Base-by-base conservation (phyloP, 2,113 vertebrate genomes). In the Brachirus orientalis region DNA sequence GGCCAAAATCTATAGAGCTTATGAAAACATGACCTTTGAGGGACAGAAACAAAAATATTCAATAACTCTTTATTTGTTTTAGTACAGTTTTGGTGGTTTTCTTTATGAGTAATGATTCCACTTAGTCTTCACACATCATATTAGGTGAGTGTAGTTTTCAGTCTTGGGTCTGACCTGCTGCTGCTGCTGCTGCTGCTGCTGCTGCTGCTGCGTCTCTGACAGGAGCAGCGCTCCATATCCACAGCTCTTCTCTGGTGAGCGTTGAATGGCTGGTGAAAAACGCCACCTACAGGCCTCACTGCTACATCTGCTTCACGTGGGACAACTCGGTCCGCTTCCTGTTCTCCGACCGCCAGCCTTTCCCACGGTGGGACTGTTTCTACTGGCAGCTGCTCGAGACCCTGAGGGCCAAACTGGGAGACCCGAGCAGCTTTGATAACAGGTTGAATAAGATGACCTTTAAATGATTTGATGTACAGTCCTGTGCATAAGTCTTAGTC, bases 221-320 rank as follows among this genome's bases (percentile, higher is more conserved):
- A 98, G 96, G 96, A 18, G 95, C 90, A 10, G 95, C 93, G 14
- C 90, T 97, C 54, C 95, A 98, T 75, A 38, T 97, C 60, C 96
- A 98, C 3, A 93, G 94, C 77, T 91, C 91, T 0, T 86, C 94
- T 22, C 86, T 97, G 53, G 88, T 94, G 63, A 90, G 86, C 0
- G 90, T 65, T 7, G 95, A 94, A 2, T 97, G 96, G 97, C 90
- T 98, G 84, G 94, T 98, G 70, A 92, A 83, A 67, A 96, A 98
- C 19, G 94, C 90, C 41, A 96, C 95, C 10, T 98, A 98, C 83
- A 90, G 95, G 38, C 95, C 94, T 0, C 0, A 95, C 86, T 97
- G 95, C 81, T 94, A 97, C 77, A 72, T 96, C 76, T 99, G 96
- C 84, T 93, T 95, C 91, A 94, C 93, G 0, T 74, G 3, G 57